Conservation (phyloP, 2,113 vertebrate species). For the Macquaria australasica region DNA sequence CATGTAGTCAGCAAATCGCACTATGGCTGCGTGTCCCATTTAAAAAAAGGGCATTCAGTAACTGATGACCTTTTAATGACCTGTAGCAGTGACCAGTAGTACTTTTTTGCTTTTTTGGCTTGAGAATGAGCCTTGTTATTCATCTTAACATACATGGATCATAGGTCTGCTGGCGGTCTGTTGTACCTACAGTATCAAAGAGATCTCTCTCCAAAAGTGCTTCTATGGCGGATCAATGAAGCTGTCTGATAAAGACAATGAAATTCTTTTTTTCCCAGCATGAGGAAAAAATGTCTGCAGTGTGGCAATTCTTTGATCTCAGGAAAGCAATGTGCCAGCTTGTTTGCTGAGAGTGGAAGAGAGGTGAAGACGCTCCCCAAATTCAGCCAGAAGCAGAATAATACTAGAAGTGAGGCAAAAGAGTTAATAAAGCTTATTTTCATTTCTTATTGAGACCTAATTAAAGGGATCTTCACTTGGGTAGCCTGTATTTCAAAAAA, state of each 20-base stretch:
- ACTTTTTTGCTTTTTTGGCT: conserved; percentile 2
- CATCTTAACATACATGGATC: conserved; percentile 24
- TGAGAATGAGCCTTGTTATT: conserved; percentile 11
- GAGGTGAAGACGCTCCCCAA: conserved; percentile 28
- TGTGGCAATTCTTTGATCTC: conserved; percentile 69
- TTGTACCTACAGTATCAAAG: conserved; percentile 34
- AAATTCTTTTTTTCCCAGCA: conserved; percentile 38
- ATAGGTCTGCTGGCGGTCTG: conserved; percentile 5
- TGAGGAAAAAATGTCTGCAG: conserved; percentile 40
- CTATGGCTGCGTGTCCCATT: conserved; percentile 1
- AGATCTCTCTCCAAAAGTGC: conserved; percentile 16
- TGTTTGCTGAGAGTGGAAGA: conserved; percentile 34
- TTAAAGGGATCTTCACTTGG: neutral
- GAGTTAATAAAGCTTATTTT: conserved; percentile 14
- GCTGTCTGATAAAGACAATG: conserved; percentile 49
- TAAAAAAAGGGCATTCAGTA: conserved; percentile 6
- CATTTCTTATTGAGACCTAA: neutral
- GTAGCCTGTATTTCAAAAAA: neutral
- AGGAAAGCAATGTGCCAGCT: conserved; percentile 53
- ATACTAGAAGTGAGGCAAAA: neutral
- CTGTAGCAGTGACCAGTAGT: neutral
- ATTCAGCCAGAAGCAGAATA: conserved; percentile 32
- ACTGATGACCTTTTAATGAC: conserved; percentile 27
- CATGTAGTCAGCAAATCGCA: conserved; percentile 18
- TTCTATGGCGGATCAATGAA: conserved; percentile 47